Evolutionary conservation across 1,140 invertebrate species (phyloP).

Genomic region (Laupala kohalensis): DNA sequence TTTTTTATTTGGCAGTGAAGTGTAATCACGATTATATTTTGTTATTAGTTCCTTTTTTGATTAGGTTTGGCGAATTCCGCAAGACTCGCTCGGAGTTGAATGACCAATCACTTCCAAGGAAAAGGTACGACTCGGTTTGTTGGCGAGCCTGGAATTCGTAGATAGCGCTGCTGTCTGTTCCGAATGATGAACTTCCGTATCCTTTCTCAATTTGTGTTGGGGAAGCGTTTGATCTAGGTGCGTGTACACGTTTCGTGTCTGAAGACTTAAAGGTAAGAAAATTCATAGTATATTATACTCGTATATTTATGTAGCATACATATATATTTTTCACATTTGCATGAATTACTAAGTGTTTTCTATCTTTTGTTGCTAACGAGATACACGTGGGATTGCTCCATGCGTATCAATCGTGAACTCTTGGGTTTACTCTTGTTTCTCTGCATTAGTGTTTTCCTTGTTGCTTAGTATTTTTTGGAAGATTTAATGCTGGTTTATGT

Average conservation of each 20-base stretch:
- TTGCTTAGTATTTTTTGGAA: too few relatives aligned
- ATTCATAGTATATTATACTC: not conserved
- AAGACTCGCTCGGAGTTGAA: not conserved
- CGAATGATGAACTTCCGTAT: not conserved
- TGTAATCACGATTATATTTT: too few relatives aligned
- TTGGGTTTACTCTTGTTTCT: too few relatives aligned
- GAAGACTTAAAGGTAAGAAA: constrained; percentile 15
- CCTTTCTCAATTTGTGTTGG: not conserved
- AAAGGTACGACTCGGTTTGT: not conserved
- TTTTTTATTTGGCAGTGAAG: too few relatives aligned
- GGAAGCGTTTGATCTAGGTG: not conserved
- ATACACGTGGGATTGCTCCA: too few relatives aligned
- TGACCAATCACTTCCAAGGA: too few relatives aligned
- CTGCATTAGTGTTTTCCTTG: too few relatives aligned
- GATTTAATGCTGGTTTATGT: too few relatives aligned
- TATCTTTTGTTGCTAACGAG: not conserved
- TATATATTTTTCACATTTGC: not conserved
- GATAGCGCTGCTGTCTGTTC: not conserved
- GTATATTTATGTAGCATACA: not conserved
- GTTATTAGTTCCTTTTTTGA: not conserved
- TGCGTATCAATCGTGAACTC: too few relatives aligned
- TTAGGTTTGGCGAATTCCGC: not conserved
- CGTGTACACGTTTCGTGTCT: constrained; percentile 21
- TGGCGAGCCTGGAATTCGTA: not conserved
- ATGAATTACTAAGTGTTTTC: not conserved